Evolutionary conservation across 2,888 invertebrate species (phyloP).

Genomic region (Xylota segnis): DNA sequence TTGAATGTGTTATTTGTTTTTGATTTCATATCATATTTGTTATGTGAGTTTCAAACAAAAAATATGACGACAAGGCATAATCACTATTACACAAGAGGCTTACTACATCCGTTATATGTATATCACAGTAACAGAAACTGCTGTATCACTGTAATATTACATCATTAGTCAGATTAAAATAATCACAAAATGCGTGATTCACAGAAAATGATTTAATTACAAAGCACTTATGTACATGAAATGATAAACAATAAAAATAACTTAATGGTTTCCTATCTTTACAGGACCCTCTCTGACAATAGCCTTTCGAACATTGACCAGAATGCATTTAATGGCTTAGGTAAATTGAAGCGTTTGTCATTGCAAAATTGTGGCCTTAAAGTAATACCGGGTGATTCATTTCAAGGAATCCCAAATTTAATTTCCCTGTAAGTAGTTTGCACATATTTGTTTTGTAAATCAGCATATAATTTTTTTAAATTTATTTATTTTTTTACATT

Average conservation of each 20-base stretch:
- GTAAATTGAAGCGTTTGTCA: conserved; percentile 84
- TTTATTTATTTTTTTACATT: conserved; percentile 16
- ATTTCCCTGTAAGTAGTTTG: conserved; percentile 83
- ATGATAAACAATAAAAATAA: neutral
- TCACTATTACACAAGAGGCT: neutral
- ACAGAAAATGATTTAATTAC: neutral
- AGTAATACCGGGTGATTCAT: conserved; percentile 83
- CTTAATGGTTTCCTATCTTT: conserved; percentile 67
- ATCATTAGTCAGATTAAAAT: neutral
- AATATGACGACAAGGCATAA: neutral
- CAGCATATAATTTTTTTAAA: conserved; percentile 3
- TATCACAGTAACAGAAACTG: neutral
- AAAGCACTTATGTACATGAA: no score
- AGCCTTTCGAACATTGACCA: conserved; percentile 89
- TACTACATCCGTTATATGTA: neutral
- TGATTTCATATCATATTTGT: neutral
- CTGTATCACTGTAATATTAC: neutral
- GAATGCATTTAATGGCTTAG: conserved; percentile 86
- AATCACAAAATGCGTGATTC: neutral
- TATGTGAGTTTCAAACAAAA: neutral
- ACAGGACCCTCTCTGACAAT: conserved; percentile 89
- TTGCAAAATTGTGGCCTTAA: conserved; percentile 85
- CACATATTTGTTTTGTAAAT: neutral
- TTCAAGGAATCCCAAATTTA: conserved; percentile 83
- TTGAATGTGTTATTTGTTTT: neutral